Evolutionary conservation across 2,797 vertebrate species (phyloP), one percentile per base, ranked within the genome.

Genomic region (Acanthornis magna): DNA sequence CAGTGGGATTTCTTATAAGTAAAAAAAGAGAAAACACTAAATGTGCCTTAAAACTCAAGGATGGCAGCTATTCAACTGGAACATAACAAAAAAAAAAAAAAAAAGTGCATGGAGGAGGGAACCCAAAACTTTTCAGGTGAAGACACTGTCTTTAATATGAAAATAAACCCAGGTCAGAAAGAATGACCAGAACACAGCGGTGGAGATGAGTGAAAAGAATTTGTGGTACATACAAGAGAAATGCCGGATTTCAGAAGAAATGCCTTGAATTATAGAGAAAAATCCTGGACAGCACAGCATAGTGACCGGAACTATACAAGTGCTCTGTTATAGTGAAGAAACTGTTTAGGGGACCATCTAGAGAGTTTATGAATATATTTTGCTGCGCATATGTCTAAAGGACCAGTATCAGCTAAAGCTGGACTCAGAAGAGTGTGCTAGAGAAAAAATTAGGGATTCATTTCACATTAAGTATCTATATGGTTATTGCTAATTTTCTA

Each of bases 351-450:
- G 16, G 51, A 82, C 36, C 4, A 27, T 26, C 17, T 51, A 43
- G 58, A 63, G 58, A 5, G 7, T 45, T 48, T 58, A 43, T 16
- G 4, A 66, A 43, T 68, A 81, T 80, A 2, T 74, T 34, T 68
- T 81, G 11, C 7, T 36, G 0, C 45, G 1, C 50, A 2, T 26
- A 11, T 15, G 5, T 71, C 43, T 66, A 84, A 78, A 72, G 29
- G 30, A 57, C 8, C 1, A 3, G 5, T 27, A 70, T 2, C 43
- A 32, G 6, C 40, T 58, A 12, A 73, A 71, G 20, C 0, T 21
- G 4, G 17, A n/a, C 26, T 45, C 1, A 0, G 42, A 20, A 17
- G 42, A 45, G 10, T 17, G 15, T 8, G 12, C 32, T 60, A 42
- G 14, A 75, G 45, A 48, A n/a, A 81, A 74, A 54, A 62, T 11